phyloP scores from a whole-genome alignment of 2,888 invertebrate species.

The Heliothis peltigera region DNA sequence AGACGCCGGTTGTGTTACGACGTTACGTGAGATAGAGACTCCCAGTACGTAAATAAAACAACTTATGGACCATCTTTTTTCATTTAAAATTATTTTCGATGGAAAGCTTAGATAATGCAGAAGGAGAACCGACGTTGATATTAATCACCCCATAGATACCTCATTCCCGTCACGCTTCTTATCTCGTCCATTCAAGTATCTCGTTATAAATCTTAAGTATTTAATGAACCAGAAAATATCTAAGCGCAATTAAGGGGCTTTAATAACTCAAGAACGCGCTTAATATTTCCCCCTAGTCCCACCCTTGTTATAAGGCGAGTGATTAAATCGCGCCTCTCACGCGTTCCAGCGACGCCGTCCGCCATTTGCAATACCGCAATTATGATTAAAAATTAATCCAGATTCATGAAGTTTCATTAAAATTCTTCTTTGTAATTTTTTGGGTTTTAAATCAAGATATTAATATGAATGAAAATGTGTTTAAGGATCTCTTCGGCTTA shows the following conservation, averaged over 20 bases:
- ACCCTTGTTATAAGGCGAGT: slow-evolving; percentile 81
- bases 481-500: slow-evolving; percentile 34
- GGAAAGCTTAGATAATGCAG: slow-evolving; percentile 38
- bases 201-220: slow-evolving; percentile 77
- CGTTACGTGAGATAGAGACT: slow-evolving; percentile 12
- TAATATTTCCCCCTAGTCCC: slow-evolving; percentile 76
- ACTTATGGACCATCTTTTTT: slow-evolving; percentile 18
- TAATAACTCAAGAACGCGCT: slow-evolving; percentile 85
- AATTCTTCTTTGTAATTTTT: slow-evolving; percentile 70
- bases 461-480: slow-evolving; percentile 61
- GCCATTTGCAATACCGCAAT: slow-evolving; percentile 80
- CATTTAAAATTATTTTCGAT: slow-evolving; percentile 13
- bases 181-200: slow-evolving; percentile 67
- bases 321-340: slow-evolving; percentile 86
- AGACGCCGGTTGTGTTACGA: slow-evolving; percentile 18
- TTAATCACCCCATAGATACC: slow-evolving; percentile 58
- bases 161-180: slow-evolving; percentile 67
- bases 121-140: slow-evolving; percentile 46
- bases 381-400: slow-evolving; percentile 88
- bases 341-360: slow-evolving; percentile 78
- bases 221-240: slow-evolving; percentile 84
- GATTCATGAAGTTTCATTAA: slow-evolving; percentile 74
- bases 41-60: slow-evolving; percentile 18
- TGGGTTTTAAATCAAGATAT: slow-evolving; percentile 63
- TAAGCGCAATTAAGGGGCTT: slow-evolving; percentile 81